phyloP scores from a whole-genome alignment of 2,113 vertebrate genomes.

The Apaloderma vittatum region DNA sequence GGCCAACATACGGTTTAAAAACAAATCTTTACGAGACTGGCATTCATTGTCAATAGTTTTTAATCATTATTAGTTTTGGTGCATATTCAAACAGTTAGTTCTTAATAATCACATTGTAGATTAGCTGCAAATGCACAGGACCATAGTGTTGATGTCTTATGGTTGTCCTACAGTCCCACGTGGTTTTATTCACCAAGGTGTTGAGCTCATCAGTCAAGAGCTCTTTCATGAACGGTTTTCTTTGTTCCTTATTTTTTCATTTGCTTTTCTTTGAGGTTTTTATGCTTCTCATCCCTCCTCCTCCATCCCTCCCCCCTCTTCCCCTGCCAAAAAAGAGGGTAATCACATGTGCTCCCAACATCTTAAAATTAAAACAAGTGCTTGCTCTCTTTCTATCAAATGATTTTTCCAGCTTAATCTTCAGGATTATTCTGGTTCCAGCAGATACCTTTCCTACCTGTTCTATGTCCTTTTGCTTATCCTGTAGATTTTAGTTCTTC shows the following conservation, averaged over 20 bases:
- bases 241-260: neutral
- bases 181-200: neutral
- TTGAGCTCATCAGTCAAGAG: neutral
- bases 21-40: neutral
- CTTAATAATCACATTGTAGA: neutral
- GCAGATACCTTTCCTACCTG: neutral
- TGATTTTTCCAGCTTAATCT: neutral
- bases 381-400: neutral
- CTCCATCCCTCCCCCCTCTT: too few species aligned
- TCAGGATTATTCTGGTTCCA: neutral
- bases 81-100: neutral
- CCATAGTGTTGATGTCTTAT: neutral
- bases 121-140: accelerated
- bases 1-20: neutral
- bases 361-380: neutral
- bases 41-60: neutral
- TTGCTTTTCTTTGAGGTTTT: neutral
- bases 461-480: neutral
- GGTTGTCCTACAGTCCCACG: neutral
- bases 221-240: neutral
- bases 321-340: neutral
- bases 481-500: neutral
- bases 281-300: neutral
- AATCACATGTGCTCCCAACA: neutral
- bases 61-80: neutral